Evolutionary conservation across 1,140 invertebrate species (phyloP).

Genomic region (Potamilus streckersoni): DNA sequence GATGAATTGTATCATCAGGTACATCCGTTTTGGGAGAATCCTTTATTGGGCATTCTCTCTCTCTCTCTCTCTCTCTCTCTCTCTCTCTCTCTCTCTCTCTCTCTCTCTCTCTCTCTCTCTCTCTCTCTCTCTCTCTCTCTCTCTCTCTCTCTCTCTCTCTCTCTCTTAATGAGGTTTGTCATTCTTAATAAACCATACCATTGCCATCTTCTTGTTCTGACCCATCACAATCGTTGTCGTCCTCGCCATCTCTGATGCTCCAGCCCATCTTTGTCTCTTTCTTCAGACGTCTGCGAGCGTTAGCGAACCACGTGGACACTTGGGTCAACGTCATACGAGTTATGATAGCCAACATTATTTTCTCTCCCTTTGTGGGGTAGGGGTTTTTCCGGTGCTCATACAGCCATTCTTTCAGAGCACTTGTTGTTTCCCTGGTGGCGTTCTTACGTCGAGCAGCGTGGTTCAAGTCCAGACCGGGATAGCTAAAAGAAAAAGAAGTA

Average conservation of each 20-base stretch:
- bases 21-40: too few species aligned
- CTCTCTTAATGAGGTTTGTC: neutral
- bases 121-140: too few species aligned
- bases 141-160: too few species aligned
- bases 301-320: conserved; percentile 65
- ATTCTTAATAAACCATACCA: conserved; percentile 11
- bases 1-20: too few species aligned
- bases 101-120: too few species aligned
- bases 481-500: conserved; percentile 71
- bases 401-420: conserved; percentile 94
- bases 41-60: too few species aligned
- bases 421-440: conserved; percentile 94
- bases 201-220: conserved; percentile 31
- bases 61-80: too few species aligned
- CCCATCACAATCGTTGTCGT: conserved; percentile 41
- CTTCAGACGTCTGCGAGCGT: conserved; percentile 73
- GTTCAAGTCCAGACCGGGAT: conserved; percentile 91
- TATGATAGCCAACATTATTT: conserved; percentile 98
- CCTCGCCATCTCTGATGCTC: conserved; percentile 41
- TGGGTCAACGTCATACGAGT: conserved; percentile 99
- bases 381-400: conserved; percentile 99
- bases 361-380: conserved; percentile 98
- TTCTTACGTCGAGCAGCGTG: conserved; percentile 92
- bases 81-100: neutral
- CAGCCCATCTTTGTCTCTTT: conserved; percentile 80